Evolutionary conservation across 2,797 vertebrate species (phyloP).

Genomic region (Phrynocephalus vlangalii): DNA sequence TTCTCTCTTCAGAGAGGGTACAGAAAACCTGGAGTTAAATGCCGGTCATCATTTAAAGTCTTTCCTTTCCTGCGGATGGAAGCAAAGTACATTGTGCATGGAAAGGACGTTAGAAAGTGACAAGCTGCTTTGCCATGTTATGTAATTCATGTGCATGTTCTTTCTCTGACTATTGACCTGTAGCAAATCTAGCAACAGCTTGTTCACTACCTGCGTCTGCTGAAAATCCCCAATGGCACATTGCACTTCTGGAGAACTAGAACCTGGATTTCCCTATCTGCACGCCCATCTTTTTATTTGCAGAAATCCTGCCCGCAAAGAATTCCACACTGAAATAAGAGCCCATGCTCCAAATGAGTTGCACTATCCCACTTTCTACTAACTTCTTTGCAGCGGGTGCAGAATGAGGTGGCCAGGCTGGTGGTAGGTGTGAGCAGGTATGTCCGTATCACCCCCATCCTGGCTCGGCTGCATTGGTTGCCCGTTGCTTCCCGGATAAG

Average conservation of each 20-base stretch:
- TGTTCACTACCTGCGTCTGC: conserved; percentile 4
- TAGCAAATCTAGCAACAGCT: conserved; percentile 49
- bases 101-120: conserved; percentile 37
- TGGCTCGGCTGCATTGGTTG: too few species aligned
- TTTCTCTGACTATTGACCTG: conserved; percentile 60
- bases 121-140: conserved; percentile 56
- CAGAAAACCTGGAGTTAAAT: conserved; percentile 32
- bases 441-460: too few species aligned
- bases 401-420: too few species aligned
- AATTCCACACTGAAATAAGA: too few species aligned
- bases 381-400: too few species aligned
- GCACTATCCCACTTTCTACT: too few species aligned
- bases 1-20: conserved; percentile 26
- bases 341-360: neutral
- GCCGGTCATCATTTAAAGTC: conserved; percentile 21
- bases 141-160: conserved; percentile 52
- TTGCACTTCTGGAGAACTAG: neutral
- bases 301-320: neutral
- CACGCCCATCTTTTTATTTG: neutral
- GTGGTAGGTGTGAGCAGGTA: too few species aligned
- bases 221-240: conserved; percentile 16
- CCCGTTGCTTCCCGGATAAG: too few species aligned
- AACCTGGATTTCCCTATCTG: conserved; percentile 12
- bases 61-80: conserved; percentile 21
- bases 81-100: conserved; percentile 43